A percentile compares a stretch with the other conserved stretches of the same genome.
These are phyloP conservation scores for Oryzaephilus surinamensis DNA, from an alignment of 1,140 invertebrate genomes.

Conservation along the genomic window DNA sequence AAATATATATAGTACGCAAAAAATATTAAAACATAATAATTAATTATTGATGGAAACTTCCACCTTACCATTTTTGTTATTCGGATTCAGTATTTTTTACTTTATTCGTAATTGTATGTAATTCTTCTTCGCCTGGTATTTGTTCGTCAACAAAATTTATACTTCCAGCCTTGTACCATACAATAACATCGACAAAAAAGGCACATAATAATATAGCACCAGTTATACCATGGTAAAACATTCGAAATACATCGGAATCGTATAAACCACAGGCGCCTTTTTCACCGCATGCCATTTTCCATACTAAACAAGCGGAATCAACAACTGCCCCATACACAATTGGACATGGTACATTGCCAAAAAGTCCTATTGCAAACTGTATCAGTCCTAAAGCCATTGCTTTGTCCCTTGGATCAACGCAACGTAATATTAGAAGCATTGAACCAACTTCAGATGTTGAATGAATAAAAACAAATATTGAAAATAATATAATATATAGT, in stretches of 20 bases:
- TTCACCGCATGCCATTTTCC: constrained; percentile 71
- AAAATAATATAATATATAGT: constrained; percentile 76
- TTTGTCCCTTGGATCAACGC: constrained; percentile 84
- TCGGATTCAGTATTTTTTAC: constrained; percentile 25
- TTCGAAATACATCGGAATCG: constrained; percentile 70
- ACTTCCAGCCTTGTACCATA: constrained; percentile 61
- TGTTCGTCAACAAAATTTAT: constrained; percentile 57
- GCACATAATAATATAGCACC: constrained; percentile 55
- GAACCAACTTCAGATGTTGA: constrained; percentile 86
- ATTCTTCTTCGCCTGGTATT: constrained; percentile 34
- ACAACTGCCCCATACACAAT: constrained; percentile 86
- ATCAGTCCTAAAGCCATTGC: constrained; percentile 90
- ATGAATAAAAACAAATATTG: constrained; percentile 80
- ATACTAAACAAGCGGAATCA: constrained; percentile 81
- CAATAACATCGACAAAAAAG: constrained; percentile 58
- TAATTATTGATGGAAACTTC: too few species aligned
- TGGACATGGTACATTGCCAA: constrained; percentile 88
- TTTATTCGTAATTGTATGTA: constrained; percentile 34
- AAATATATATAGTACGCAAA: too few species aligned
- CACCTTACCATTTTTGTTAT: constrained; percentile 1
- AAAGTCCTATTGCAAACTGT: constrained; percentile 84
- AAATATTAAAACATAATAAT: too few species aligned
- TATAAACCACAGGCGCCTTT: constrained; percentile 75
- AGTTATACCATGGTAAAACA: constrained; percentile 78
- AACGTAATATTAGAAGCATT: constrained; percentile 80